These are phyloP conservation scores for Temnothorax nylanderi DNA, from an alignment of 1,140 invertebrate genomes.

Conservation along the genomic window DNA sequence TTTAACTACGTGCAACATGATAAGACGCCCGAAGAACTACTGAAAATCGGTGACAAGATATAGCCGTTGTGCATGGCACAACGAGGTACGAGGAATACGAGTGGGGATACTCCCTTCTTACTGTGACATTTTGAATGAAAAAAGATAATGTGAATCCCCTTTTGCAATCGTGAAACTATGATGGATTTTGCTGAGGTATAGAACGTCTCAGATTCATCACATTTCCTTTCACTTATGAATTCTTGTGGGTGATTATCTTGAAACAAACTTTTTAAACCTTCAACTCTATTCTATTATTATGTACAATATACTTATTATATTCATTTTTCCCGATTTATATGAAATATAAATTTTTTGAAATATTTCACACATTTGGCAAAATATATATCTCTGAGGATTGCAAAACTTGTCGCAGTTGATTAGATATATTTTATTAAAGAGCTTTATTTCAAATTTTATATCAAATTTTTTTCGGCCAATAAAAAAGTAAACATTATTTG, in stretches of 20 bases:
- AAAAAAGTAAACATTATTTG: not conserved
- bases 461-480: not conserved
- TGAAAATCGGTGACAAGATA: constrained; percentile 35
- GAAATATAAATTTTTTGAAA: not conserved
- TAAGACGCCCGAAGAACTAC: constrained; percentile 26
- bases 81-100: constrained; percentile 21
- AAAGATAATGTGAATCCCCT: not conserved
- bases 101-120: constrained; percentile 48
- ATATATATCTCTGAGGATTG: not conserved
- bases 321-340: not conserved
- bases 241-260: not conserved
- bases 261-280: not conserved
- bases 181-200: not conserved
- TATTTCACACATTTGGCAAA: not conserved
- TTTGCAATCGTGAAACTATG: not conserved
- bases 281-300: not conserved
- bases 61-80: not conserved
- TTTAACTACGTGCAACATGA: constrained; percentile 26
- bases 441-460: not conserved
- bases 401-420: not conserved
- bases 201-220: not conserved
- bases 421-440: not conserved
- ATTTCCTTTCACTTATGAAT: not conserved
- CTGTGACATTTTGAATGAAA: constrained; percentile 25
- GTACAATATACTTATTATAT: not conserved